phyloP scores from a whole-genome alignment of 2,888 invertebrate species.

The Teleogryllus oceanicus region DNA sequence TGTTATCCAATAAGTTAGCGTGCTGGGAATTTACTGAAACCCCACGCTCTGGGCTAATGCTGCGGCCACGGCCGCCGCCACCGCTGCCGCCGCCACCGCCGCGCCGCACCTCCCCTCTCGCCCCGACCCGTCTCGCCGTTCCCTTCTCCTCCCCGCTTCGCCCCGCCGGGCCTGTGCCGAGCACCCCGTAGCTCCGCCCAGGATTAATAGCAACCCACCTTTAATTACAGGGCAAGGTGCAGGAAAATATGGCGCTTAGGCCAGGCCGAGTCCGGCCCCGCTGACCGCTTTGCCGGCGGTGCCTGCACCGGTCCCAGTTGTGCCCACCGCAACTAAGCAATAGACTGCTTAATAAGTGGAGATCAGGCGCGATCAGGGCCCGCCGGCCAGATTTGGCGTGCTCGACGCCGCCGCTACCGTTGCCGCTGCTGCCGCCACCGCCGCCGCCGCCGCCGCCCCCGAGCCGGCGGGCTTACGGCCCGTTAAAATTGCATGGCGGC shows the following conservation, averaged over 20 bases:
- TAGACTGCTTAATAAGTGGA: constrained; percentile 18
- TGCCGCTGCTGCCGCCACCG: background rate
- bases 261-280: background rate
- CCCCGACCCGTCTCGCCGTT: background rate
- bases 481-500: constrained; percentile 31
- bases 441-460: constrained; percentile 20
- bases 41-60: constrained; percentile 24
- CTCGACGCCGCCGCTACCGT: background rate
- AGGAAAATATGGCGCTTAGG: constrained; percentile 6
- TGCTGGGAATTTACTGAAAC: constrained; percentile 29
- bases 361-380: constrained; percentile 12
- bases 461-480: constrained; percentile 25
- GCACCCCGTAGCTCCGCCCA: constrained; percentile 4
- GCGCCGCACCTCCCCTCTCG: background rate
- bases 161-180: background rate
- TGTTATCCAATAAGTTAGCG: constrained; percentile 31
- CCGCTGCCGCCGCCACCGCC: background rate
- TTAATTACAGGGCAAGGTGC: constrained; percentile 28
- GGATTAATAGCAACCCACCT: constrained; percentile 25
- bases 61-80: background rate
- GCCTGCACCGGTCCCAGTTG: background rate
- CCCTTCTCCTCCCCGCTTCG: background rate
- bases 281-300: constrained; percentile 2
- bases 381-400: constrained; percentile 1
- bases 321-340: constrained; percentile 9